These are phyloP conservation scores for Sturnus vulgaris DNA, from an alignment of 2,113 vertebrate genomes.

Conservation along the genomic window DNA sequence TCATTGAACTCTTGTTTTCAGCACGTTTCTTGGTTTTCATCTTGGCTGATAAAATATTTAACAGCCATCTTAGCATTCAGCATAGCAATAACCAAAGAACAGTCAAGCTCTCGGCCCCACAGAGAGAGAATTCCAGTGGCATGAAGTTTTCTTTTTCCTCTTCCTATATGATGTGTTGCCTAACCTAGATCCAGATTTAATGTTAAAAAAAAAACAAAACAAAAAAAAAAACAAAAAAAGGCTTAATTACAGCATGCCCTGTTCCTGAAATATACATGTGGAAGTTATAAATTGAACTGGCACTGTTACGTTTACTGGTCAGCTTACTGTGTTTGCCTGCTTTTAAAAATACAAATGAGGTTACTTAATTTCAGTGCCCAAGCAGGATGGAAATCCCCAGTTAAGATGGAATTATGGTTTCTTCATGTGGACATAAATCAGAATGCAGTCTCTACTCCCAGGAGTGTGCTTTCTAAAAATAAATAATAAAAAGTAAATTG, in stretches of 20 bases:
- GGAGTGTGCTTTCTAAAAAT: background rate
- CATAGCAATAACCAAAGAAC: constrained; percentile 19
- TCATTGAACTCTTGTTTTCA: constrained; percentile 7
- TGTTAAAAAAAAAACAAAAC: background rate
- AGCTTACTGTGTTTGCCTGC: background rate
- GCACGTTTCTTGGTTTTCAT: constrained; percentile 2
- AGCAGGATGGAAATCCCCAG: background rate
- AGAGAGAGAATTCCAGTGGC: background rate
- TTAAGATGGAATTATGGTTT: background rate
- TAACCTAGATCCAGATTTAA: background rate
- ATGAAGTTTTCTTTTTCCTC: background rate
- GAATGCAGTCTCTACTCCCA: background rate
- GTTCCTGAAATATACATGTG: background rate
- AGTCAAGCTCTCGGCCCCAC: background rate
- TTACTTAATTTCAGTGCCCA: background rate
- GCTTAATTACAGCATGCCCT: background rate
- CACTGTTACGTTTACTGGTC: background rate
- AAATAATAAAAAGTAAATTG: background rate
- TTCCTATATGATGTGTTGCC: background rate
- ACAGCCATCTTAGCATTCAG: constrained; percentile 38
- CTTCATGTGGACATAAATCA: background rate
- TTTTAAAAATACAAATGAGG: background rate
- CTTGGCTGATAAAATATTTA: constrained; percentile 61
- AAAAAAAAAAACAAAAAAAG: background rate
- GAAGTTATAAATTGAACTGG: background rate